These are phyloP conservation scores for Tricholauxania praeusta DNA, from an alignment of 2,888 invertebrate genomes.

Conservation along the genomic window DNA sequence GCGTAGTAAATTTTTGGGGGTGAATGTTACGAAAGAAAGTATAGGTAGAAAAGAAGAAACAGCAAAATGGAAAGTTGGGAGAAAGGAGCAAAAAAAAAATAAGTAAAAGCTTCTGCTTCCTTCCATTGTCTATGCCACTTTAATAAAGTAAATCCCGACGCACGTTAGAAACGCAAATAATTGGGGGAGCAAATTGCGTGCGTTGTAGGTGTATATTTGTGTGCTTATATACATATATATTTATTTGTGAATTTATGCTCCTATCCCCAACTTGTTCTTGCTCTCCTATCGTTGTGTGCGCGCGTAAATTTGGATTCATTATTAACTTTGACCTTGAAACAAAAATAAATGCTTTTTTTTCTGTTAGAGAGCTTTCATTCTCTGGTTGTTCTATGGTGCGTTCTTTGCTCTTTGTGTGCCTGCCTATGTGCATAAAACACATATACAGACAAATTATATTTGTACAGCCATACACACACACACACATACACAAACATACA, in stretches of 20 bases:
- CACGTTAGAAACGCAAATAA: neutral
- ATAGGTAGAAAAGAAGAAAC: no score
- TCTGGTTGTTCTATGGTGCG: neutral
- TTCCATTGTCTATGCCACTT: neutral
- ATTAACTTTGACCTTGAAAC: conserved; percentile 28
- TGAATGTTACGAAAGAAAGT: no score
- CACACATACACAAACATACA: neutral
- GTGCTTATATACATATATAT: neutral
- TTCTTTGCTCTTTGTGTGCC: conserved; percentile 11
- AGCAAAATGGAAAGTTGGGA: no score
- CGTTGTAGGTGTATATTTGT: neutral
- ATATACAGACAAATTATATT: neutral
- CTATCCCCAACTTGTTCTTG: no score
- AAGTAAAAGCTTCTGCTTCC: neutral
- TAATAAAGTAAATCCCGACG: neutral
- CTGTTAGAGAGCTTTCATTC: neutral
- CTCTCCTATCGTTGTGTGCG: neutral
- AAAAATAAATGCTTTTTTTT: conserved; percentile 16
- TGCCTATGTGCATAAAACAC: neutral
- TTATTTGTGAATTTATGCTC: no score
- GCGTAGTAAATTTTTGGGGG: no score
- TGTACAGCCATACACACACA: neutral
- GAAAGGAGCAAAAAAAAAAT: no score
- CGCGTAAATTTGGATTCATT: conserved; percentile 22
- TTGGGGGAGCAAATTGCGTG: no score